Conservation (phyloP, 2,888 invertebrate genomes). For the Pyrochroa serraticornis region DNA sequence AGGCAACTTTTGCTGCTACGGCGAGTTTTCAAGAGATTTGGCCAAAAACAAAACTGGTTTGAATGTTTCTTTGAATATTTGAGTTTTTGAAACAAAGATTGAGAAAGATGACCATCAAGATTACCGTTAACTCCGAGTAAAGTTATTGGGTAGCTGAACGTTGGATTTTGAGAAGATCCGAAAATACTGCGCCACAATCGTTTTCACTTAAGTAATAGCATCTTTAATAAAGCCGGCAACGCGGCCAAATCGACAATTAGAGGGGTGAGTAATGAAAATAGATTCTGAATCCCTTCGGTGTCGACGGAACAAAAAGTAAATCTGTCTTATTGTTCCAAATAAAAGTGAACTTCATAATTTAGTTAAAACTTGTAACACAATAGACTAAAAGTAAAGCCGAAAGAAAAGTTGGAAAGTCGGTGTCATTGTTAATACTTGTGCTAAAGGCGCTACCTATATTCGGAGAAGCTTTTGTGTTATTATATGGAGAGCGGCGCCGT, state of each 20-base stretch:
- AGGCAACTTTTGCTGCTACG: conserved; percentile 85
- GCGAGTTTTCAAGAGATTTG: conserved; percentile 83
- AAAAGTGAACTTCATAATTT: conserved; percentile 41
- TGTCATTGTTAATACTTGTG: conserved; percentile 33
- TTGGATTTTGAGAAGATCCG: no score
- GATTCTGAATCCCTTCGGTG: no score
- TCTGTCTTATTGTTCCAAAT: conserved; percentile 38
- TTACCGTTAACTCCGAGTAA: no score
- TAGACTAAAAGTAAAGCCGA: conserved; percentile 27
- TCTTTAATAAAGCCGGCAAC: no score
- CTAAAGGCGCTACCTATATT: conserved; percentile 32
- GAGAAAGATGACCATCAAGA: conserved; percentile 64
- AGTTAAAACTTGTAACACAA: conserved; percentile 42
- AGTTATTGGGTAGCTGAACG: no score
- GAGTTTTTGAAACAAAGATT: conserved; percentile 71
- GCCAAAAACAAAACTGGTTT: conserved; percentile 83
- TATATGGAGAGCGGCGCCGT: conserved; percentile 13
- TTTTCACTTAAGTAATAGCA: no score
- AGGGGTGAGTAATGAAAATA: no score
- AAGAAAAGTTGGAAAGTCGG: conserved; percentile 32
- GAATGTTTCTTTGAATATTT: conserved; percentile 86
- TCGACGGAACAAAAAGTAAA: conserved; percentile 26
- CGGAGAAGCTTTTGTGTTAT: conserved; percentile 30
- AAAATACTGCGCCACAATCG: no score
- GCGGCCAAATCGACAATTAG: not conserved